A percentile compares a stretch with the other conserved stretches of the same genome.
These are phyloP conservation scores for Lepilemur septentrionalis DNA, from an alignment of 2,797 vertebrate species.

Conservation along the genomic window DNA sequence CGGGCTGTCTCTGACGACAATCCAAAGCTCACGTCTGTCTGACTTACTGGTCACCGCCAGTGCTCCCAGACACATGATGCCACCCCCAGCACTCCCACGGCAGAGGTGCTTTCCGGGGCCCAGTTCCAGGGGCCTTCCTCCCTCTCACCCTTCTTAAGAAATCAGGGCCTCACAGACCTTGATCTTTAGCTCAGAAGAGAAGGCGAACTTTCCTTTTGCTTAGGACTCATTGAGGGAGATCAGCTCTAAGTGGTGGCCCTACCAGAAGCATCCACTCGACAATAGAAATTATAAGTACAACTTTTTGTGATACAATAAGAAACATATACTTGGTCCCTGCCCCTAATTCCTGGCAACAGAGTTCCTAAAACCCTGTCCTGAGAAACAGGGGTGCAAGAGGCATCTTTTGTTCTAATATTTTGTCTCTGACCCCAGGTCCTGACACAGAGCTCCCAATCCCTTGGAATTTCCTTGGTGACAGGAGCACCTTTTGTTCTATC, in stretches of 20 bases:
- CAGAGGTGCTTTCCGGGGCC: not conserved
- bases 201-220: not conserved
- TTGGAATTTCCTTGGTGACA: not conserved
- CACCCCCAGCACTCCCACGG: not conserved
- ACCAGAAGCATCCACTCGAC: too few relatives aligned
- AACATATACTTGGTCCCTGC: not conserved
- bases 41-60: not conserved
- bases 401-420: not conserved
- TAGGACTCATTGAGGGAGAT: not conserved
- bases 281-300: accelerated
- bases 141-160: not conserved
- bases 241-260: not conserved
- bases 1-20: not conserved
- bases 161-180: not conserved
- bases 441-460: not conserved
- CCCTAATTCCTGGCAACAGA: not conserved
- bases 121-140: not conserved
- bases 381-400: too few relatives aligned
- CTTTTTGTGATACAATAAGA: not conserved
- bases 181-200: not conserved
- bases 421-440: not conserved
- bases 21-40: not conserved
- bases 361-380: not conserved
- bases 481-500: not conserved
- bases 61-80: not conserved